Base-by-base conservation (phyloP, 2,113 vertebrate species). In the Bufo bufo region DNA sequence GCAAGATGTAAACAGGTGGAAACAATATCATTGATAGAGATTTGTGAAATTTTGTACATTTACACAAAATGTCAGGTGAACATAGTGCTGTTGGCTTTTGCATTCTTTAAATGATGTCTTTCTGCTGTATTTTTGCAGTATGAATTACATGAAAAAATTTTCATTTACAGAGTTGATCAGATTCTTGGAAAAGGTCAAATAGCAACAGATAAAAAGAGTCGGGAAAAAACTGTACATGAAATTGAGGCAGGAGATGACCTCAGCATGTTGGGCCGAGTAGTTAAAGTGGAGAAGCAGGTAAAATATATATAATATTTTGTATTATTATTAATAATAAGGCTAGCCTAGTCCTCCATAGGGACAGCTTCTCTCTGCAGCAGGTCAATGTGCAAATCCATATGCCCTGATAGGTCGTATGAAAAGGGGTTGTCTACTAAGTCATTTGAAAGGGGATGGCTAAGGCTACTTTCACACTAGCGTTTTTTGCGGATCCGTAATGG, bases 241-340 rank as follows among this genome's bases (percentile, higher is more conserved):
- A 96, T 96, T 49, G 97, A 99, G 82, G 87, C 96, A 16, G 85
- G 96, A 4, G 98, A 98, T 90, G 98, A 99, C 11, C 93, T 99
- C 92, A 99, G 98, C 91, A 99, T 99, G 97, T 91, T 99, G 59
- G 98, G 98, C 23, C 95, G 98, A 0, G 98, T 99, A 84, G 98
- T 98, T 90, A 99, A 99, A 90, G 98, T 99, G 92, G 98, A 99
- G 92, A 97, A 98, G 78, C 98, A 99, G 97, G 98, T 99, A 93
- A 0, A 92, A 90, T 23, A 78, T 77, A 84, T 19, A 43, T 56
- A 72, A 61, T n/a, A 12, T 47, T 83, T 9, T 47, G 16, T 45
- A 33, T 33, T 50, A 17, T 61, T 61, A 0, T 19, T 19, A 61
- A 6, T 52, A 52, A 52, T 52, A 52, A 52, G 52, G 3, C 5